A percentile compares a stretch with the other conserved stretches of the same genome.
Conservation (phyloP, 2,113 vertebrate genomes). For the Ursus arctos region DNA sequence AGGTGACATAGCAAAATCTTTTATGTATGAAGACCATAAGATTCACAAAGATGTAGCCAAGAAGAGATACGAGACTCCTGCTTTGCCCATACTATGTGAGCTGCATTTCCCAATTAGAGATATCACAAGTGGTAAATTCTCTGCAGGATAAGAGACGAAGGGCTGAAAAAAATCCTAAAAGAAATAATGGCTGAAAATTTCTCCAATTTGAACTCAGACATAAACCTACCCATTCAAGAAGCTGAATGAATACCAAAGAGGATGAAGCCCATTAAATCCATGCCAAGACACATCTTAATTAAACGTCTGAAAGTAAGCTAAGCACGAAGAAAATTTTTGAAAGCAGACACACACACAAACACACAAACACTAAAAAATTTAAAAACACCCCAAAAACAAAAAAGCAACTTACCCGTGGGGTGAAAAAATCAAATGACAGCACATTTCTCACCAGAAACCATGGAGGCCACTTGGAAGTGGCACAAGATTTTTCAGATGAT, state of each 20-base stretch:
- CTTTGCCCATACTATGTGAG: rapidly evolving
- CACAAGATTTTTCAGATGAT: not conserved
- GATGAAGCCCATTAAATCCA: not conserved
- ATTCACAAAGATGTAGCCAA: not conserved
- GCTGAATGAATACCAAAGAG: not conserved
- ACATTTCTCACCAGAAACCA: not conserved
- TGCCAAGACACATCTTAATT: not conserved
- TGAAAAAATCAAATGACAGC: not conserved
- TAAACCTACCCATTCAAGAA: not conserved
- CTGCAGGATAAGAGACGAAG: not conserved
- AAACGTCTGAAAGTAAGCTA: not conserved
- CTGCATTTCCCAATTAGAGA: not conserved
- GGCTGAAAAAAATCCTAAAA: not conserved
- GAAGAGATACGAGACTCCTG: too few relatives aligned
- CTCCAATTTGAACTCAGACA: not conserved
- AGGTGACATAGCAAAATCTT: not conserved
- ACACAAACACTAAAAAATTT: too few relatives aligned
- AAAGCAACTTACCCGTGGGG: not conserved
- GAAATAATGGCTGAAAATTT: not conserved
- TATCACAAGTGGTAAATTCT: not conserved
- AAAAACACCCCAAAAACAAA: not conserved
- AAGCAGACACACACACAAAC: not conserved
- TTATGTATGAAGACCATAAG: not conserved
- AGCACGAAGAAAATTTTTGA: not conserved
- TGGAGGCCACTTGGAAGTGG: not conserved